Evolutionary conservation across 2,797 vertebrate species (phyloP).

Genomic region (Eulemur coronatus): DNA sequence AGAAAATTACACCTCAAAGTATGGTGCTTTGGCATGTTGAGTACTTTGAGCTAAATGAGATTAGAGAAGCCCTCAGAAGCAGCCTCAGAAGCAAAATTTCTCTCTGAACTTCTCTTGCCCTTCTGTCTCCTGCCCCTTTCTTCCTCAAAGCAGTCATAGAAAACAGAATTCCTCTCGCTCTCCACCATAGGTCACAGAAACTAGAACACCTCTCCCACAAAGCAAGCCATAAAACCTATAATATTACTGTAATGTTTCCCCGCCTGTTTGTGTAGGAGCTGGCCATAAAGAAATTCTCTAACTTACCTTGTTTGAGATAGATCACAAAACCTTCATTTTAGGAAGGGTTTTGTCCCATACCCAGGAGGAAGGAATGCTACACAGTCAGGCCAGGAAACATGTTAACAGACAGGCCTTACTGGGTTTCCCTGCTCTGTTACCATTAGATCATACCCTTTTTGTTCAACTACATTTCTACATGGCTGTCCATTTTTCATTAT

Average conservation of each 20-base stretch:
- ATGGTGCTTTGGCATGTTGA: neutral
- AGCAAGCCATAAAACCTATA: neutral
- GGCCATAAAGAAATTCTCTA: neutral
- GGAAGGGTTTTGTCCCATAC: neutral
- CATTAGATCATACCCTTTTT: neutral
- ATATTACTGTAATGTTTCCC: neutral
- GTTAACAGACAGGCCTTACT: neutral
- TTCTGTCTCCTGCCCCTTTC: neutral
- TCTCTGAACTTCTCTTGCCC: neutral
- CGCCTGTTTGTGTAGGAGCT: neutral
- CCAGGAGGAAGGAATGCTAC: neutral
- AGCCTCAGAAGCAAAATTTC: neutral
- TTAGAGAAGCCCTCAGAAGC: neutral
- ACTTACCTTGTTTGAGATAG: neutral
- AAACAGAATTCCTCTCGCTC: neutral
- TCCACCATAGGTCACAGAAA: neutral
- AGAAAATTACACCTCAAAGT: neutral
- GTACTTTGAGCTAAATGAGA: neutral
- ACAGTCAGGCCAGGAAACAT: neutral
- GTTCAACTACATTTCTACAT: neutral
- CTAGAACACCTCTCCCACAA: neutral
- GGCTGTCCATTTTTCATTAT: neutral
- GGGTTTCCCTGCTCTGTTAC: neutral
- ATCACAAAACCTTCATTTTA: neutral
- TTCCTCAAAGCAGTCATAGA: neutral